Conservation (phyloP, 2,113 vertebrate species). For the Colaptes auratus region DNA sequence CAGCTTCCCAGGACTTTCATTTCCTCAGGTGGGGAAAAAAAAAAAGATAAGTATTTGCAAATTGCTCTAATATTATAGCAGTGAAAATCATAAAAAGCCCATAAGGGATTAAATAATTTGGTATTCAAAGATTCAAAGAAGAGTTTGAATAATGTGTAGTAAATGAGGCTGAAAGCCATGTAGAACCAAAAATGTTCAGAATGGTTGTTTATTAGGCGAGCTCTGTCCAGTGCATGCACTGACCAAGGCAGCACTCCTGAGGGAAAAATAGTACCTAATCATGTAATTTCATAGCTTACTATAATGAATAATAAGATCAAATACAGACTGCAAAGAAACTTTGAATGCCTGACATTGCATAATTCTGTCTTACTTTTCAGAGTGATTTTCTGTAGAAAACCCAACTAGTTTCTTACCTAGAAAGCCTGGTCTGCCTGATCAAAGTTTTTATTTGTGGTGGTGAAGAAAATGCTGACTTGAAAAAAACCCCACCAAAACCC, state of each 20-base stretch:
- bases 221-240: not conserved
- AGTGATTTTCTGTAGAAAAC: not conserved
- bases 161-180: not conserved
- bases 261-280: not conserved
- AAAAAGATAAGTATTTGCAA: not conserved
- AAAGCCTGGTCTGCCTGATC: not conserved
- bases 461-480: not conserved
- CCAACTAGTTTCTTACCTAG: not conserved
- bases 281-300: not conserved
- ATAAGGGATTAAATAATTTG: not conserved
- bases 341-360: not conserved
- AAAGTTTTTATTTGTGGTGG: not conserved
- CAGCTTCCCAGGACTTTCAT: not conserved
- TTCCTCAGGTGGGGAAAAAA: not conserved
- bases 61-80: not conserved
- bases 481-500: not conserved
- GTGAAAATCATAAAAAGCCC: not conserved
- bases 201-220: not conserved
- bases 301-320: not conserved
- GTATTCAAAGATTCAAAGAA: not conserved
- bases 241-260: not conserved
- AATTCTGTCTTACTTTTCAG: not conserved
- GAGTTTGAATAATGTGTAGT: conserved; percentile 12
- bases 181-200: not conserved
- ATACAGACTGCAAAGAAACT: not conserved